Percentiles rank a stretch among this genome's conserved stretches.
phyloP scores from a whole-genome alignment of 2,888 invertebrate species.

The Leucania comma region DNA sequence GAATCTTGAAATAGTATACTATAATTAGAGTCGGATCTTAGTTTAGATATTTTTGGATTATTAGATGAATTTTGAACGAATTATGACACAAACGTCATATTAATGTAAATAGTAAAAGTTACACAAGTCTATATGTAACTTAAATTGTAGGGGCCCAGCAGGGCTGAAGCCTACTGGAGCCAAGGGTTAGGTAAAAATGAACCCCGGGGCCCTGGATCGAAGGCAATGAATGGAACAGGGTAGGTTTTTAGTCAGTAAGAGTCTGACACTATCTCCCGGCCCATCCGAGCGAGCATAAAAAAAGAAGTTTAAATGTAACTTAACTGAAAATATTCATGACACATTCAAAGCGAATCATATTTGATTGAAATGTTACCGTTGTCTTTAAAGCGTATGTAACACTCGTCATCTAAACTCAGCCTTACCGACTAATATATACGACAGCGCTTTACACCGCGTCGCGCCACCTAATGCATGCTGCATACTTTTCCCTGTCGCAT shows the following conservation, averaged over 20 bases:
- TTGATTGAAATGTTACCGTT: slow-evolving; percentile 9
- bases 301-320: neutral
- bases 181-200: no score
- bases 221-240: no score
- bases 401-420: slow-evolving; percentile 31
- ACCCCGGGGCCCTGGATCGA: no score
- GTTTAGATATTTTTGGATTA: no score
- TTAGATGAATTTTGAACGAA: no score
- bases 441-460: slow-evolving; percentile 43
- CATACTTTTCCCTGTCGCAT: slow-evolving; percentile 47
- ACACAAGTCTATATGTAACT: neutral
- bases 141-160: no score
- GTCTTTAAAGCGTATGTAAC: slow-evolving; percentile 17
- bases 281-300: no score
- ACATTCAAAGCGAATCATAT: slow-evolving; percentile 4
- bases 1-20: no score
- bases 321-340: neutral
- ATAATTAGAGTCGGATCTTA: no score
- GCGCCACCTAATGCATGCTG: slow-evolving; percentile 48
- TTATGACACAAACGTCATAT: neutral
- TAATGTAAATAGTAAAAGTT: neutral
- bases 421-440: slow-evolving; percentile 49
- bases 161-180: no score
- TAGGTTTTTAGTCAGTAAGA: no score
- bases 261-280: no score